Conservation (phyloP, 1,140 invertebrate species). For the Cotesia glomerata region DNA sequence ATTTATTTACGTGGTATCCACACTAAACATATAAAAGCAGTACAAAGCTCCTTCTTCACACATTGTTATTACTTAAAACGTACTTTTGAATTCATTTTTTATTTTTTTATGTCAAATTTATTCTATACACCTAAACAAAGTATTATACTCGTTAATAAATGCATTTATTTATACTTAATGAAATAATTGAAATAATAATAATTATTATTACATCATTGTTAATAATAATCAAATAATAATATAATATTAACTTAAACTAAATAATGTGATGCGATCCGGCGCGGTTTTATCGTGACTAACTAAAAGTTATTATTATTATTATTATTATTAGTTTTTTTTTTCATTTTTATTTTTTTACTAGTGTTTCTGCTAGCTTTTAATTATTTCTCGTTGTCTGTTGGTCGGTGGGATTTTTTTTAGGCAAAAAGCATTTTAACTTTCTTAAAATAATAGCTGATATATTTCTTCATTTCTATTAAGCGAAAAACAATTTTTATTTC, state of each 20-base stretch:
- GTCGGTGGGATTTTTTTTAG: conserved; percentile 11
- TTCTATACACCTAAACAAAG: conserved; percentile 6
- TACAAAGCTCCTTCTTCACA: conserved; percentile 63
- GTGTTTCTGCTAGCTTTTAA: not conserved
- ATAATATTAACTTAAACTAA: conserved; percentile 1
- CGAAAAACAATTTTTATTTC: not conserved
- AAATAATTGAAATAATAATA: too few species aligned
- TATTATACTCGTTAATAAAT: conserved; percentile 5
- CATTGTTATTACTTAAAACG: conserved; percentile 40
- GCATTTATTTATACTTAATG: too few species aligned
- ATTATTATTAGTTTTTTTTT: conserved; percentile 3
- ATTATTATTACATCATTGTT: too few species aligned
- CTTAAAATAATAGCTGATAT: too few species aligned
- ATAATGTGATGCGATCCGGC: conserved; percentile 26
- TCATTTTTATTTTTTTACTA: conserved; percentile 1
- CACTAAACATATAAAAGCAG: conserved; percentile 63
- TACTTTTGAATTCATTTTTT: not conserved
- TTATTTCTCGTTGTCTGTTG: not conserved
- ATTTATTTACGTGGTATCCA: conserved; percentile 55
- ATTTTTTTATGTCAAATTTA: conserved; percentile 1
- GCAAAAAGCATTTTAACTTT: conserved; percentile 10
- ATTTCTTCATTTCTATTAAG: not conserved
- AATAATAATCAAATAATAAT: not conserved
- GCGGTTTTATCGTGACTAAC: conserved; percentile 17
- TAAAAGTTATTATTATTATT: conserved; percentile 1